Base-by-base conservation (phyloP, 2,888 invertebrate genomes). In the Cantharis lateralis region DNA sequence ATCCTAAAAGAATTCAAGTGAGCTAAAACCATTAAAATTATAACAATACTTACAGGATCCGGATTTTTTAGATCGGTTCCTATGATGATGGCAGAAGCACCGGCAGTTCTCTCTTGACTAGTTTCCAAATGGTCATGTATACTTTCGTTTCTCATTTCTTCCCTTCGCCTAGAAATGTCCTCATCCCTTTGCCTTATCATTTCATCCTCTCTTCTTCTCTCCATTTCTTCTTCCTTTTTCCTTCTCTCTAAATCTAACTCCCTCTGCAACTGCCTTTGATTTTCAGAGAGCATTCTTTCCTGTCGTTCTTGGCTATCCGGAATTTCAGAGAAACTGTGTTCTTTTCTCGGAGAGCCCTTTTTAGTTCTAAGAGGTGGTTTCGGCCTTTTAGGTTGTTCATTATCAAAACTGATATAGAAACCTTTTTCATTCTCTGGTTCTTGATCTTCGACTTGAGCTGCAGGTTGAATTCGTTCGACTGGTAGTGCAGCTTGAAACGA, bases 361-460 rank as follows among this genome's bases (percentile, higher is more conserved):
- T 95, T 95, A 76, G 91, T 91, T 80, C 96, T 90, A 72, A 97
- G 89, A 15, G 96, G 95, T 1, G 97, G 97, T 87, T 97, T 97
- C 15, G 96, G 96, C 84, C 96, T 91, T 86, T 95, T 95, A 15
- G 96, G 96, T 83, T 93, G 93, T 75, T 95, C 95, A 86, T 95
- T 94, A 86, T 97, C 97, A 87, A 98, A 97, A 71, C 96, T 95
- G 85, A 98, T 96, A 88, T 98, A 98, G 89, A 98, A 98, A 28
- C 96, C 95, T 87, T 96, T 95, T 86, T 95, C 95, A 78, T 89
- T 90, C 11, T 87, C 87, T 5, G 89, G 85, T 81, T 84, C 84
- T 28, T 88, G 84, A 84, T 90, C 85, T 85, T 91, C 87, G 85
- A 90, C 84, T 84, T 91, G 89, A 82, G 70, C 85, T 81, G 73